Conservation (phyloP, 2,113 vertebrate genomes). For the Nanorana parkeri region DNA sequence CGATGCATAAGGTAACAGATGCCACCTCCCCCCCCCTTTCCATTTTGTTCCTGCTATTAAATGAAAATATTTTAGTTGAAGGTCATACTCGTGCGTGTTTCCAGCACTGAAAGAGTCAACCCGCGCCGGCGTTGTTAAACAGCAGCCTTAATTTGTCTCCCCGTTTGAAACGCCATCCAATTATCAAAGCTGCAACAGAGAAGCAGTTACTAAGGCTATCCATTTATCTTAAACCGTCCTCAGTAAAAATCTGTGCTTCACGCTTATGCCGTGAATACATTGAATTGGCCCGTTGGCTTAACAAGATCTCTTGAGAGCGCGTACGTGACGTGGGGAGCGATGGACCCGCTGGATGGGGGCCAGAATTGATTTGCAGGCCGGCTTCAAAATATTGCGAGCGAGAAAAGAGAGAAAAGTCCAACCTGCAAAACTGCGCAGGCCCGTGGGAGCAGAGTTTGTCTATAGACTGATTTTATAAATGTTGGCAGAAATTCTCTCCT, state of each 20-base stretch:
- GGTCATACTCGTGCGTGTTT: neutral
- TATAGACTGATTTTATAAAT: neutral
- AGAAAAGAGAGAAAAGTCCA: conserved; percentile 3
- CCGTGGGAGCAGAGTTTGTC: neutral
- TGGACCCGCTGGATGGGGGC: conserved; percentile 14
- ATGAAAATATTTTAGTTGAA: neutral
- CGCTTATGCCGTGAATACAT: conserved; percentile 59
- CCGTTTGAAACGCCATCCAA: conserved; percentile 63
- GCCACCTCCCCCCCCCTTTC: no score
- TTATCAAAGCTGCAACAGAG: conserved; percentile 68
- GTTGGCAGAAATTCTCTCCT: neutral
- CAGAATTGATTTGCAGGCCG: conserved; percentile 42
- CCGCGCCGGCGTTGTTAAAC: conserved; percentile 30
- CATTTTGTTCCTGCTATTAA: neutral
- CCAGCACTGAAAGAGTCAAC: neutral
- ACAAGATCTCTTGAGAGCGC: conserved; percentile 71
- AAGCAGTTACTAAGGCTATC: conserved; percentile 60
- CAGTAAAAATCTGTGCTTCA: conserved; percentile 60
- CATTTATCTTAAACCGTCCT: conserved; percentile 62
- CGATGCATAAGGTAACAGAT: no score
- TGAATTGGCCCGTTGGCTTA: conserved; percentile 70
- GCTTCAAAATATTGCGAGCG: conserved; percentile 11
- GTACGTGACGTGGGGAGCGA: conserved; percentile 56
- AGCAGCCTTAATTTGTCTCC: conserved; percentile 64
- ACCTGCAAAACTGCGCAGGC: neutral